These are phyloP conservation scores for Epistrophe grossulariae DNA, from an alignment of 2,888 invertebrate species.

Conservation along the genomic window DNA sequence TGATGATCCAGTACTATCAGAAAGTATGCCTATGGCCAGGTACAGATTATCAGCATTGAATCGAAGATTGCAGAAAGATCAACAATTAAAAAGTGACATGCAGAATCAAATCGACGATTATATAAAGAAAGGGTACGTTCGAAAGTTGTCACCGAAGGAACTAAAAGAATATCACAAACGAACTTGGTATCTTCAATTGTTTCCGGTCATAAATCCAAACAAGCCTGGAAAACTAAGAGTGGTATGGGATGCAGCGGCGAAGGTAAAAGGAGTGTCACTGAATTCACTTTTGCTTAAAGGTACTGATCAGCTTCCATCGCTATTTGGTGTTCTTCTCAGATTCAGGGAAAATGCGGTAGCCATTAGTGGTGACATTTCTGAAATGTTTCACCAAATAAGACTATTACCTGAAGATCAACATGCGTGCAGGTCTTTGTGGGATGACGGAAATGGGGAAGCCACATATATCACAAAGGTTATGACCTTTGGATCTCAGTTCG, in stretches of 20 bases:
- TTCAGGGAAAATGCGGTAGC: background rate
- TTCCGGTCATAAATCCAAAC: background rate
- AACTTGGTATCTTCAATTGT: background rate
- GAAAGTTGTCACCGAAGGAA: slow-evolving; percentile 41
- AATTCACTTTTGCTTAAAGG: background rate
- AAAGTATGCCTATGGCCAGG: slow-evolving; percentile 67
- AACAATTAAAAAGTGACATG: slow-evolving; percentile 52
- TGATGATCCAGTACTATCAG: slow-evolving; percentile 17
- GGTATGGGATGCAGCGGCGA: background rate
- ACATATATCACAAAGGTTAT: background rate
- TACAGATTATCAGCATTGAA: slow-evolving; percentile 62
- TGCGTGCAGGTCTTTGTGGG: background rate
- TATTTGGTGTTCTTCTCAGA: background rate
- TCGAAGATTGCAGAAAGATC: slow-evolving; percentile 51
- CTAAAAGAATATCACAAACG: background rate
- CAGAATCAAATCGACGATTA: slow-evolving; percentile 60
- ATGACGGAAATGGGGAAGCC: background rate
- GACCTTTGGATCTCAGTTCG: slow-evolving; percentile 6
- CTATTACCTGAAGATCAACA: background rate
- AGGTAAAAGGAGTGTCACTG: background rate
- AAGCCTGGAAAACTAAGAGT: background rate
- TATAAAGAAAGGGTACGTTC: background rate
- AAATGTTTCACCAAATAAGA: background rate
- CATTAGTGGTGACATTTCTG: background rate
- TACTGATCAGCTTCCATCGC: background rate